Evolutionary conservation across 2,113 vertebrate species (phyloP).

Genomic region (Carassius auratus): DNA sequence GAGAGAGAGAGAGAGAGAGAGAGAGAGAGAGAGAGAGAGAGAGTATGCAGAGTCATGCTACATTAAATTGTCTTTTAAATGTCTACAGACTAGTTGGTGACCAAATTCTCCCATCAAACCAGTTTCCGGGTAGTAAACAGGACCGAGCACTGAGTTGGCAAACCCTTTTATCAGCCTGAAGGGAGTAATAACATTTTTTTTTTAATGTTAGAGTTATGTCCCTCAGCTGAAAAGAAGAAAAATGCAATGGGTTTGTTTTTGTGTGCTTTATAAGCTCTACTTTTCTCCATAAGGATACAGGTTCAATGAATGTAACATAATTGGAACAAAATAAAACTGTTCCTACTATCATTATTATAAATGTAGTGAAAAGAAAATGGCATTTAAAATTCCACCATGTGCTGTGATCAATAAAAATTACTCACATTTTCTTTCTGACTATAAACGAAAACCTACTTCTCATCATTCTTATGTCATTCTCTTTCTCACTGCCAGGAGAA

Average conservation of each 20-base stretch:
- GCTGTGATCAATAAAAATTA: not conserved
- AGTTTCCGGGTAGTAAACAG: not conserved
- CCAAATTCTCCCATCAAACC: not conserved
- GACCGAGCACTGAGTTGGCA: not conserved
- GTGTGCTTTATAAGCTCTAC: not conserved
- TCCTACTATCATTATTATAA: not conserved
- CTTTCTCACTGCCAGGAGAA: conserved; percentile 81
- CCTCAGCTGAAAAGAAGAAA: not conserved
- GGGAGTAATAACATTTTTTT: conserved; percentile 7
- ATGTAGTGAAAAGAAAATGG: not conserved
- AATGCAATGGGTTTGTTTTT: not conserved
- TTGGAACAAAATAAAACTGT: not conserved
- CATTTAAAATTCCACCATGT: not conserved
- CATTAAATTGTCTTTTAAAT: conserved; percentile 54
- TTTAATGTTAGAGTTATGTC: not conserved
- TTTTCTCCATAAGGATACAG: not conserved
- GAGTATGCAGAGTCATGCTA: conserved; percentile 66
- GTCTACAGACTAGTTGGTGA: not conserved
- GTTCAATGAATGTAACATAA: not conserved
- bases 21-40: no score
- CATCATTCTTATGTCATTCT: not conserved
- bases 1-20: not conserved
- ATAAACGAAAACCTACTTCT: not conserved
- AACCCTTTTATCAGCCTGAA: not conserved
- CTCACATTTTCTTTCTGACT: no score